Evolutionary conservation across 2,113 vertebrate species (phyloP).

Genomic region (Rhea pennata): DNA sequence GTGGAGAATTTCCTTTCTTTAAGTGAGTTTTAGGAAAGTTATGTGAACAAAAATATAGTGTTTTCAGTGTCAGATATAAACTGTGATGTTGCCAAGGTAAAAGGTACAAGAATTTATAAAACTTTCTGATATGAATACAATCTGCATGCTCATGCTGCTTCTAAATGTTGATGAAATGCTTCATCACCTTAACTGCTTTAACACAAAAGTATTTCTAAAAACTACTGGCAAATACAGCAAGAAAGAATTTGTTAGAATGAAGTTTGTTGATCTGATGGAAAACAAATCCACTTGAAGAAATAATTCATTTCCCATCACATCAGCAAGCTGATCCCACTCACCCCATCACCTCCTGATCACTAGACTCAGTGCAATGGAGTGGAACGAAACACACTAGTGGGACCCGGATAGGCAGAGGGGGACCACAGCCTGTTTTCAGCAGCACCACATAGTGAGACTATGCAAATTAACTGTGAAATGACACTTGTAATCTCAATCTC

Average conservation of each 20-base stretch:
- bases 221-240: background rate
- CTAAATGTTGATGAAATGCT: background rate
- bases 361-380: background rate
- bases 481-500: background rate
- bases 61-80: background rate
- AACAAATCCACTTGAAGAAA: background rate
- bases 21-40: background rate
- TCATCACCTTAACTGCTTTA: background rate
- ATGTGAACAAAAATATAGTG: background rate
- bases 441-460: background rate
- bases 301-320: fast-evolving
- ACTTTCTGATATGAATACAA: background rate
- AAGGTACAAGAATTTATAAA: background rate
- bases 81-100: background rate
- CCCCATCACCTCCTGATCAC: background rate
- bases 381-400: background rate
- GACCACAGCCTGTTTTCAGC: fast-evolving
- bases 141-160: background rate
- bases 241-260: background rate
- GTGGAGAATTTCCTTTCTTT: background rate
- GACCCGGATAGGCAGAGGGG: background rate
- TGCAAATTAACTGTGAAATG: background rate
- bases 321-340: background rate
- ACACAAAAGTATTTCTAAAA: background rate
- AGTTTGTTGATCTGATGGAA: background rate